Evolutionary conservation across 2,113 vertebrate genomes (phyloP), one percentile per base, ranked within the genome.

Genomic region (Ivindomyrus marchei): DNA sequence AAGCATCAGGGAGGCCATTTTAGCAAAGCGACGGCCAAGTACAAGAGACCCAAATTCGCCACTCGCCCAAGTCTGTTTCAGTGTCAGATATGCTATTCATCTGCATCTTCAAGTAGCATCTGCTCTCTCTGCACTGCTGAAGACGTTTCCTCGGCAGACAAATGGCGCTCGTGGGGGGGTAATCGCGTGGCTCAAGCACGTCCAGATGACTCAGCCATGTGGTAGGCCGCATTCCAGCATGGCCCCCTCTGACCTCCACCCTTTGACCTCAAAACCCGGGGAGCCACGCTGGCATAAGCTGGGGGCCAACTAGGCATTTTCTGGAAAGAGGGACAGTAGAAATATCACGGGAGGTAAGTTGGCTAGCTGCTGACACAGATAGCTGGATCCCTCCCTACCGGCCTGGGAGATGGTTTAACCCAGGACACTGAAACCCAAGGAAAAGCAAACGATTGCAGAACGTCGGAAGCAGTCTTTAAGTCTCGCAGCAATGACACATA

Each of bases 151-250:
- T 36, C 46, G 24, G 49, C 27, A 52, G 85, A 87, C 85, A 87
- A 45, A 87, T 87, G 85, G 85, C 45, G n/a, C 46, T 31, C n/a
- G 36, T 36, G 49, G 85, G 49, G 49, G 85, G 85, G 42, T 87
- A 13, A 52, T 36, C 85, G 49, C n/a, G 27, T 31, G 10, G 21
- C 49, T 87, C 85, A 2, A 13, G 13, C 47, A 31, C 13, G 10
- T 31, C 24, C 85, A 87, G 85, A 87, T 52, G 85, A 87, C 85
- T 49, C 19, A 31, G 49, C 46, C 85, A 87, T 45, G 85, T 87
- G 85, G 85, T 52, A 52, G 85, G 85, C 46, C 9, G 24, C 13
- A 52, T 46, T 87, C 85, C 46, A 87, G n/a, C 49, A 36, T 24
- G 49, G 46, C 85, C 49, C 27, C n/a, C 47, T n/a, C 85, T 87